A percentile compares a stretch with the other conserved stretches of the same genome.
Conservation (phyloP, 2,888 invertebrate species). For the Axea sp. region DNA sequence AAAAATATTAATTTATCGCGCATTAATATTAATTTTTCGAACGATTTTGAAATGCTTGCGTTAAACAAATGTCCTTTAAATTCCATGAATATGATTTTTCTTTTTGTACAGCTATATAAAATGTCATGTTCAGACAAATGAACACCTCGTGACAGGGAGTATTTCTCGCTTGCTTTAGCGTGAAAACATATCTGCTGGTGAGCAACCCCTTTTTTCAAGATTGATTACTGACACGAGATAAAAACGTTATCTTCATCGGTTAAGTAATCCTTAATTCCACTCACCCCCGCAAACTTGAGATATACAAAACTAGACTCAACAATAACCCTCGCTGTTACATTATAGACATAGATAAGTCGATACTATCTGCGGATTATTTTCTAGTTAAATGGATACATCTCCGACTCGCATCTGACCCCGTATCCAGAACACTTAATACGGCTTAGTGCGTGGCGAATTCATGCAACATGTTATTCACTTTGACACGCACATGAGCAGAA, state of each 20-base stretch:
- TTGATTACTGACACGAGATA: constrained; percentile 73
- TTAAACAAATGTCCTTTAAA: too few relatives aligned
- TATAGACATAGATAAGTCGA: constrained; percentile 64
- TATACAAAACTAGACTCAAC: constrained; percentile 28
- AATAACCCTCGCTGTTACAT: constrained; percentile 54
- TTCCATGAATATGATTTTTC: constrained; percentile 50
- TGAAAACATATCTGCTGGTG: constrained; percentile 71
- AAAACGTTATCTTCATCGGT: constrained; percentile 77
- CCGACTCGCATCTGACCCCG: constrained; percentile 56
- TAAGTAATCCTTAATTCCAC: constrained; percentile 77
- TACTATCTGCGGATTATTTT: constrained; percentile 77
- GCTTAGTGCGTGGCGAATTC: constrained; percentile 69
- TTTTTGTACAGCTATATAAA: constrained; percentile 27
- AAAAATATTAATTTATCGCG: too few relatives aligned
- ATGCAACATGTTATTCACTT: constrained; percentile 64
- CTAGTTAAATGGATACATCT: constrained; percentile 76
- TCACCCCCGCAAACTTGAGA: constrained; percentile 23
- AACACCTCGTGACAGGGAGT: constrained; percentile 76
- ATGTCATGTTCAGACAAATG: constrained; percentile 72
- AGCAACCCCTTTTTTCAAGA: constrained; percentile 71
- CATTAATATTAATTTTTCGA: too few relatives aligned
- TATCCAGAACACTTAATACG: constrained; percentile 68
- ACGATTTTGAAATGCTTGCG: too few relatives aligned
- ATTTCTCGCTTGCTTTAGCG: constrained; percentile 76
- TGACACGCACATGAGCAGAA: constrained; percentile 46